Percentiles rank a stretch among this genome's conserved stretches.
phyloP scores from a whole-genome alignment of 2,113 vertebrate genomes.

The Ochotona princeps region DNA sequence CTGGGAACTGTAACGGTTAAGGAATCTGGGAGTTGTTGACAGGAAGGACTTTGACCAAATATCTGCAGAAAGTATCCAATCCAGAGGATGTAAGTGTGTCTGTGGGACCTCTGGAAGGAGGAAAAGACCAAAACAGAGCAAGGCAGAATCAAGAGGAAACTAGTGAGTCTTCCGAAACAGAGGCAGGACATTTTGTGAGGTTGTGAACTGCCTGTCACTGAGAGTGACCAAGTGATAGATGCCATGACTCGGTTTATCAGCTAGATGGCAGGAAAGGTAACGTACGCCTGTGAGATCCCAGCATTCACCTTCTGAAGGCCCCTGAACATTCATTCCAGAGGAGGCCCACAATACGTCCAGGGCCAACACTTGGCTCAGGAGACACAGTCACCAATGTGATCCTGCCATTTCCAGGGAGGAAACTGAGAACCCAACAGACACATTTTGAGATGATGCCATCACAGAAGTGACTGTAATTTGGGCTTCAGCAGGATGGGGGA shows the following conservation, averaged over 20 bases:
- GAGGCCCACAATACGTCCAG: not conserved
- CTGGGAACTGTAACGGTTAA: not conserved
- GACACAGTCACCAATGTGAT: not conserved
- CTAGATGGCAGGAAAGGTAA: not conserved
- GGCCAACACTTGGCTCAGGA: not conserved
- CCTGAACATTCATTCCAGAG: conserved; percentile 2
- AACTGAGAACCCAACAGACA: not conserved
- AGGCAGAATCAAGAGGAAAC: not conserved
- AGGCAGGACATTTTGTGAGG: not conserved
- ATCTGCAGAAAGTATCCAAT: not conserved
- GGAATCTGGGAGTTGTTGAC: not conserved
- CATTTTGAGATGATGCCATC: not conserved
- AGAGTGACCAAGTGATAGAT: not conserved
- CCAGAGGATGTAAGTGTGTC: not conserved
- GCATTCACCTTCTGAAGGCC: not conserved
- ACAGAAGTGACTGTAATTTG: not conserved
- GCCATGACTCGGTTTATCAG: not conserved
- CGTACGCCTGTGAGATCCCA: not conserved
- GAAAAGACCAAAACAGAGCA: not conserved
- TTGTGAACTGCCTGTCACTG: not conserved
- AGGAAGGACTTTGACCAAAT: not conserved
- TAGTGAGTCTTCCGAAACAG: not conserved
- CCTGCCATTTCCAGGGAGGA: not conserved
- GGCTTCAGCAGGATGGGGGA: no score
- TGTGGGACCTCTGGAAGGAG: not conserved